Base-by-base conservation (phyloP, 2,888 invertebrate genomes). In the Hedya salicella region DNA sequence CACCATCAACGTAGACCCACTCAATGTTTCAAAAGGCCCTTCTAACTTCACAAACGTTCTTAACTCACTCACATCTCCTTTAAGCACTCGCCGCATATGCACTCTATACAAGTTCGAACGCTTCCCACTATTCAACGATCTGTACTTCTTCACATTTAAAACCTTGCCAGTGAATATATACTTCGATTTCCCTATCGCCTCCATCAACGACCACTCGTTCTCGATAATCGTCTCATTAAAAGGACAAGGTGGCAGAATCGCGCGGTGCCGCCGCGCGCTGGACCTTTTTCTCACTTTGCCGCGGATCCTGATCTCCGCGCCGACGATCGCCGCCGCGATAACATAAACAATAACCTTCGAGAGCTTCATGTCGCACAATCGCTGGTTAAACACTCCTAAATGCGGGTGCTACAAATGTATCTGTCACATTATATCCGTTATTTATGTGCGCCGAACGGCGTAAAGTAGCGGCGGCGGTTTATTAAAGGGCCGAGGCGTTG, bases 111-210 rank as follows among this genome's bases (percentile, higher is more conserved):
- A 79, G 81, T 91, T 91, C 36, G 89, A 89, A 71, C 86, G 83
- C 72, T 83, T 88, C 46, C 78, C 75, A 42, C 71, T 69, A 54
- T 78, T 82, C 8, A 79, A 78, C 30, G 86, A 80, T 71, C 83
- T 86, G 72, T 86, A 83, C 74, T 89, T 91, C 72, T 85, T 90
- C 69, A 91, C 87, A 72, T 81, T 89, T 74, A 93, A 76, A 75
- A 93, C 92, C 87, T 93, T 93, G 39, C 86, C 93, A 21, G 93
- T 93, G 82, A 93, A 93, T 79, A 93, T 92, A 76, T 86, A 93
- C 79, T 90, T 89, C 3, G 93, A 91, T 74, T 87, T 87, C 65
- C 86, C 85, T 85, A 93, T 92, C 80, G 91, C 91, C 68, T 88
- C 89, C 87, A 91, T 88, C 83, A 93, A 77, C 68, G 92, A 84